A percentile compares a stretch with the other conserved stretches of the same genome.
These are phyloP conservation scores for Drosophila pruinosa DNA, from an alignment of 1,140 invertebrate genomes.

Conservation along the genomic window DNA sequence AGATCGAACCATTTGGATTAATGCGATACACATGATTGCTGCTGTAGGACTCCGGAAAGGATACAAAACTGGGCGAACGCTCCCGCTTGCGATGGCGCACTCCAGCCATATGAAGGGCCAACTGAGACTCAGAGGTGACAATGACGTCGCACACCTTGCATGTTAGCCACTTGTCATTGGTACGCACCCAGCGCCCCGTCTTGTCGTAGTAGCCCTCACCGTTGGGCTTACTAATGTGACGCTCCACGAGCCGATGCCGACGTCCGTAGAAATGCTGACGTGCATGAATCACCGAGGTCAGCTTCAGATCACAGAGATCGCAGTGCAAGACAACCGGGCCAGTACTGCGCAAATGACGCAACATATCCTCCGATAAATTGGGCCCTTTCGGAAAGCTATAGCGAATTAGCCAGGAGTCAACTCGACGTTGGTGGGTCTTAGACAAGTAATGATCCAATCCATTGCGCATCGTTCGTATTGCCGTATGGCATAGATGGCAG, in stretches of 20 bases:
- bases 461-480: constrained; percentile 51
- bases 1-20: constrained; percentile 30
- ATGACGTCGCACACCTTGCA: constrained; percentile 83
- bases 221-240: constrained; percentile 49
- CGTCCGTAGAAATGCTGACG: constrained; percentile 83
- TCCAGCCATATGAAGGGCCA: constrained; percentile 82
- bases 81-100: constrained; percentile 80
- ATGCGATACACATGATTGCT: constrained; percentile 47
- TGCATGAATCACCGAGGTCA: constrained; percentile 83
- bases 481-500: constrained; percentile 51
- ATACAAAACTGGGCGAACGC: background rate
- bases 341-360: constrained; percentile 26
- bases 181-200: constrained; percentile 76
- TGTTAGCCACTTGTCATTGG: constrained; percentile 57
- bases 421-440: constrained; percentile 82
- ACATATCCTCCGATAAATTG: constrained; percentile 50
- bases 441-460: constrained; percentile 83
- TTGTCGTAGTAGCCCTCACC: constrained; percentile 77
- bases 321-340: constrained; percentile 62
- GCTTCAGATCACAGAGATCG: constrained; percentile 81
- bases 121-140: constrained; percentile 82
- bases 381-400: constrained; percentile 52
- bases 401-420: constrained; percentile 75
- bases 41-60: background rate
- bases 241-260: constrained; percentile 77